A percentile compares a stretch with the other conserved stretches of the same genome.
Evolutionary conservation across 1,140 invertebrate genomes (phyloP).

Genomic region (Drosophila pectinifera): DNA sequence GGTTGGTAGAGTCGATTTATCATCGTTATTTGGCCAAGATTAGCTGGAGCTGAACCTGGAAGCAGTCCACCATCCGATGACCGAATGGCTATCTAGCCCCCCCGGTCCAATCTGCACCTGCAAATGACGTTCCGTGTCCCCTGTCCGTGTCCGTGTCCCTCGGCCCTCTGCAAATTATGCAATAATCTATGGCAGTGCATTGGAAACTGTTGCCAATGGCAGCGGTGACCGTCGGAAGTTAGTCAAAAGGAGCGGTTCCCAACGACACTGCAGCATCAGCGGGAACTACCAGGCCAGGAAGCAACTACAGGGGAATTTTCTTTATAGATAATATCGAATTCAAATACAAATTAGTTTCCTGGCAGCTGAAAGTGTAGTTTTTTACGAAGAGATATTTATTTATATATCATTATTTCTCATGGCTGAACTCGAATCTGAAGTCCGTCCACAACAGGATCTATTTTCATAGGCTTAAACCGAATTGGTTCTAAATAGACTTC

Average conservation of each 20-base stretch:
- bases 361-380: background rate
- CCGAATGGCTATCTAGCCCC: constrained; percentile 27
- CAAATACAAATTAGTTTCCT: background rate
- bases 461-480: background rate
- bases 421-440: background rate
- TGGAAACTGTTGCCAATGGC: constrained; percentile 72
- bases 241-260: constrained; percentile 58
- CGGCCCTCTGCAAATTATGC: constrained; percentile 71
- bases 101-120: constrained; percentile 62
- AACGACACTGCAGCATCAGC: constrained; percentile 21
- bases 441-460: too few relatives aligned
- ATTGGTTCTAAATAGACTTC: too few relatives aligned
- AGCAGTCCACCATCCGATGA: background rate
- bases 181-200: constrained; percentile 78
- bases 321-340: background rate
- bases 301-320: background rate
- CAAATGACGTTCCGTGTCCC: constrained; percentile 70
- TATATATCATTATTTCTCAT: too few relatives aligned
- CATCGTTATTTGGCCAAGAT: constrained; percentile 68
- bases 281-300: constrained; percentile 9
- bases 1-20: constrained; percentile 57
- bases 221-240: constrained; percentile 57
- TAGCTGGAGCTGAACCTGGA: constrained; percentile 52
- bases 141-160: constrained; percentile 12
- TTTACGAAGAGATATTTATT: background rate